Evolutionary conservation across 2,888 invertebrate species (phyloP).

Genomic region (Schizaphis graminum): DNA sequence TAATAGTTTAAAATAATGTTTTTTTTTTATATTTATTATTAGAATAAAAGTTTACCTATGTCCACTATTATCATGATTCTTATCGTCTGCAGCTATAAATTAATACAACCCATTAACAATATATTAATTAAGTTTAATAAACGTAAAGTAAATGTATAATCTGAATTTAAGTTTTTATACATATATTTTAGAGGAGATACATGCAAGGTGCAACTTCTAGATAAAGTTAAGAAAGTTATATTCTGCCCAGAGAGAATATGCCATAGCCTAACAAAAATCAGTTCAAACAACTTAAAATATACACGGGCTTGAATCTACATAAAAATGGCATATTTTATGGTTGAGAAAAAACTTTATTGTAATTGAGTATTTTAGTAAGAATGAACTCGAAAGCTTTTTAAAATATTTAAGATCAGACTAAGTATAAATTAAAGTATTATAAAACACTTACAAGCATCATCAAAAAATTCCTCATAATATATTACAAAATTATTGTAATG

Average conservation of each 20-base stretch:
- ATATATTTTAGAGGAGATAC: background rate
- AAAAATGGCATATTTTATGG: background rate
- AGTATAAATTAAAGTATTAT: background rate
- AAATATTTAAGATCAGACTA: background rate
- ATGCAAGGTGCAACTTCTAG: background rate
- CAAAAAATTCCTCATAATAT: constrained; percentile 59
- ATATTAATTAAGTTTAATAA: background rate
- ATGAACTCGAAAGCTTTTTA: background rate
- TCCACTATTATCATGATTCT: constrained; percentile 26
- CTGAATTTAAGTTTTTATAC: background rate
- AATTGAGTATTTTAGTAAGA: background rate
- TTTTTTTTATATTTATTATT: background rate
- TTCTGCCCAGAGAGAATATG: no score
- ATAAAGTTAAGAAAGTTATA: no score
- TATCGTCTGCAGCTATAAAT: constrained; percentile 27
- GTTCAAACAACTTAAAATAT: background rate
- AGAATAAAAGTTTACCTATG: constrained; percentile 20
- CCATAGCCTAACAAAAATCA: background rate
- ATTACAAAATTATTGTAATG: constrained; percentile 59
- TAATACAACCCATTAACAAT: background rate
- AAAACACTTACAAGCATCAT: constrained; percentile 38
- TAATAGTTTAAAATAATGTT: background rate
- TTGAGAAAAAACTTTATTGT: background rate
- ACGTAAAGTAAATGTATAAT: background rate
- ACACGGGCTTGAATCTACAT: background rate